Conservation (phyloP, 1,140 invertebrate species). For the Hypsibius dujardini region DNA sequence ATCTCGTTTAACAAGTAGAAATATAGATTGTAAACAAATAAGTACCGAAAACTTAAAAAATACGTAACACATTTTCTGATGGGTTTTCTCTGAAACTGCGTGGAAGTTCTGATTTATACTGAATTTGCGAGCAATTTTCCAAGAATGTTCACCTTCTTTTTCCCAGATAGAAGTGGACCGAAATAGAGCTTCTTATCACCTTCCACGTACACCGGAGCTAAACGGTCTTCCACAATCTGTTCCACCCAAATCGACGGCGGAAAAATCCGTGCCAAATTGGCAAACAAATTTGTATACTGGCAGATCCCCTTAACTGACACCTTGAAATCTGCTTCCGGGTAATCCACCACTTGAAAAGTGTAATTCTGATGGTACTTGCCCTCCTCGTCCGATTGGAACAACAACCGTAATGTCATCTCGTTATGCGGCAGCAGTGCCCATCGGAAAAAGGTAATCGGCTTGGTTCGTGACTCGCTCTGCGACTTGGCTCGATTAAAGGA, state of each 20-base stretch:
- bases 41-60: too few relatives aligned
- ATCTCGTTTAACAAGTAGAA: too few relatives aligned
- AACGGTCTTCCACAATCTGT: not conserved
- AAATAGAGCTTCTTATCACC: not conserved
- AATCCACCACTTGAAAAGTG: not conserved
- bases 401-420: not conserved
- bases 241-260: not conserved
- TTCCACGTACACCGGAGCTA: not conserved
- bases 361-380: not conserved
- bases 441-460: not conserved
- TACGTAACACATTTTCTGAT: too few relatives aligned
- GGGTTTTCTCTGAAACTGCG: too few relatives aligned
- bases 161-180: not conserved
- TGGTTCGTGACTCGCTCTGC: not conserved
- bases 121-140: too few relatives aligned
- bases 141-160: not conserved
- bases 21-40: too few relatives aligned
- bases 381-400: not conserved
- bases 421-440: not conserved
- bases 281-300: not conserved
- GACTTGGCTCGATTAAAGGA: not conserved
- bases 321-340: not conserved
- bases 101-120: too few relatives aligned
- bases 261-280: not conserved
- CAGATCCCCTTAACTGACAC: not conserved